Evolutionary conservation across 2,113 vertebrate species (phyloP), one percentile per base, ranked within the genome.

Genomic region (Vicugna pacos): DNA sequence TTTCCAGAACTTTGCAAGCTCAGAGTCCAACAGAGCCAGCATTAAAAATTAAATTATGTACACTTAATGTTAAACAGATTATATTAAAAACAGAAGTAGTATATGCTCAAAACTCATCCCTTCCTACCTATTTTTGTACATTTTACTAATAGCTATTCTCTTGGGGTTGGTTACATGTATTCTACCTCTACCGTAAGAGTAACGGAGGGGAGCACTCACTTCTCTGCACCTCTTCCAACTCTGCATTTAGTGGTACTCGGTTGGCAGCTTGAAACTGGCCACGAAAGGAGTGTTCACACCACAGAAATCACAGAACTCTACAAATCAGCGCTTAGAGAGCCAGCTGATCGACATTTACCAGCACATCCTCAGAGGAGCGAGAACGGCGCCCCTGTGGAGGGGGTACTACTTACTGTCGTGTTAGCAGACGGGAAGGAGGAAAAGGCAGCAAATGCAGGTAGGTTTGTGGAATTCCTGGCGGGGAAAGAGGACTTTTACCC

Each of bases 161-260:
- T 46, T 6, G 32, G 30, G 64, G 28, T 19, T 17, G 12, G 12
- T 28, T 35, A 46, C 9, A 3, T 35, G 20, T 7, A 3, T 24
- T 9, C 4, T 3, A 22, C 30, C 32, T 50, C 1, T 6, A 0
- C 1, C 8, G n/a, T 2, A 6, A 8, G 30, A 38, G 52, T 10
- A 11, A 16, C 2, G 7, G 9, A 16, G 20, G 8, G 38, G 38
- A 4, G 38, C 38, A 67, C 1, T 0, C 58, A 5, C 8, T 8
- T 42, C 30, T 20, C 26, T 6, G 1, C 12, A 7, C 42, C 48
- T 85, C 79, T 81, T 72, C 54, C 7, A 28, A 62, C 10, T 24
- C 67, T 35, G 22, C n/a, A 0, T 65, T 48, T 83, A n/a, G 19
- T 58, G 46, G 16, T 30, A 6, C 28, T 6, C 24, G 42, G 24